Base-by-base conservation (phyloP, 2,113 vertebrate species). In the Eira barbara region DNA sequence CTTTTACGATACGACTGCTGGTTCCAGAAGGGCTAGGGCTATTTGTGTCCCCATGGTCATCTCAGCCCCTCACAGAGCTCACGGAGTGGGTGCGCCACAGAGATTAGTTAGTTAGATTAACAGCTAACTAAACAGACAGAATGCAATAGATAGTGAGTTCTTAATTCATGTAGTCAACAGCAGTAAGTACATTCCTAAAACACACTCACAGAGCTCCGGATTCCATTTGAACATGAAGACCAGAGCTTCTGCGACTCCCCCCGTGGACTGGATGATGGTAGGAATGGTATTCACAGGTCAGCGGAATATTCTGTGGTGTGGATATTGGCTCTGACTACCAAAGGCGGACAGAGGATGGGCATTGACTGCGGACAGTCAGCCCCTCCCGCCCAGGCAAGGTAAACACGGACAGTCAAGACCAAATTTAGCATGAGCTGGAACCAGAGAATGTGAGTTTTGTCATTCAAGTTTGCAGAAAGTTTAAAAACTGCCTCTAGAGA, bases 41-140 rank as follows among this genome's bases (percentile, higher is more conserved):
- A 0, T n/a, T 9, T 15, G 36, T 11, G 31, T 47, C 20, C 63
- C 42, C 59, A 9, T 0, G 6, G 7, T n/a, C 42, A 9, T 12
- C 49, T 63, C 18, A 23, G 0, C 4, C 49, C 69, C 57, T 92
- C 25, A 55, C 1, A 57, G 45, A 71, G 55, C 39, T 42, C 49
- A 39, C 1, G 29, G 90, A 25, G 0, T 14, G 59, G 17, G 25
- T n/a, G 17, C 49, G 83, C 25, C 21, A 67, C 21, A 34, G 47
- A 55, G 67, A 65, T 1, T 17, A 52, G 49, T 49, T 49, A 14
- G 47, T 52, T 36, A 27, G 42, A 15, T 39, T 2, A 18, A 36
- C 6, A 57, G 36, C 36, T 45, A 7, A 73, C 5, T 9, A 52
- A 52, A 39, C 14, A 47, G 59, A 57, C 1, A 95, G 52, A 36